These are phyloP conservation scores for Peromyscus leucopus DNA, from an alignment of 2,113 vertebrate genomes.

Conservation along the genomic window DNA sequence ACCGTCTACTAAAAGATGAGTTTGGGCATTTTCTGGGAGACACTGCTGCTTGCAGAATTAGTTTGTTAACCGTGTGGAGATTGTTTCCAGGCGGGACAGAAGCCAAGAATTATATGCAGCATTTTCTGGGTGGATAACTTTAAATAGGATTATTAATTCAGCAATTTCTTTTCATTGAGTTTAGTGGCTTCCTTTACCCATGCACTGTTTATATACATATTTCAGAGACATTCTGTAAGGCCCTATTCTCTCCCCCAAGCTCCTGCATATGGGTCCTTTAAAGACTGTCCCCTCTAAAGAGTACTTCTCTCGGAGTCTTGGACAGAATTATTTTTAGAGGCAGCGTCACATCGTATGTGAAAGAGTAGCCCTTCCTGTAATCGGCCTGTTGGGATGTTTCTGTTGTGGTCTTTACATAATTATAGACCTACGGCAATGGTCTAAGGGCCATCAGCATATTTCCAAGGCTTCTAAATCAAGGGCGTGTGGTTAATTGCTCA, in stretches of 20 bases:
- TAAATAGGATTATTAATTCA: constrained; percentile 1
- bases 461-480: constrained; percentile 64
- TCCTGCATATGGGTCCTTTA: not conserved
- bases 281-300: not conserved
- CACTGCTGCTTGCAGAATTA: not conserved
- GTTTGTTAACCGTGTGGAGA: constrained; percentile 35
- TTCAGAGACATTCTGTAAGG: constrained; percentile 16
- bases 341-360: constrained; percentile 47
- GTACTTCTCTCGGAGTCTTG: not conserved
- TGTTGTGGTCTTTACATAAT: constrained; percentile 76
- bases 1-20: not conserved
- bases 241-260: not conserved
- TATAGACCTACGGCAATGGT: constrained; percentile 46
- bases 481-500: constrained; percentile 67
- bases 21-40: not conserved
- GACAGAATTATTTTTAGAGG: constrained; percentile 73
- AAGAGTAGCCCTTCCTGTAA: constrained; percentile 70
- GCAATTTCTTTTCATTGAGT: constrained; percentile 17
- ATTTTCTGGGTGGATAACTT: constrained; percentile 49
- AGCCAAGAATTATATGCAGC: not conserved
- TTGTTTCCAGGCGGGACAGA: constrained; percentile 29
- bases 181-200: constrained; percentile 20
- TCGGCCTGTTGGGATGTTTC: constrained; percentile 42
- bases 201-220: not conserved
- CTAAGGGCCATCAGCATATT: constrained; percentile 36